phyloP scores from a whole-genome alignment of 92 coral and sea anemone species.

The Scolanthus callimorphus region DNA sequence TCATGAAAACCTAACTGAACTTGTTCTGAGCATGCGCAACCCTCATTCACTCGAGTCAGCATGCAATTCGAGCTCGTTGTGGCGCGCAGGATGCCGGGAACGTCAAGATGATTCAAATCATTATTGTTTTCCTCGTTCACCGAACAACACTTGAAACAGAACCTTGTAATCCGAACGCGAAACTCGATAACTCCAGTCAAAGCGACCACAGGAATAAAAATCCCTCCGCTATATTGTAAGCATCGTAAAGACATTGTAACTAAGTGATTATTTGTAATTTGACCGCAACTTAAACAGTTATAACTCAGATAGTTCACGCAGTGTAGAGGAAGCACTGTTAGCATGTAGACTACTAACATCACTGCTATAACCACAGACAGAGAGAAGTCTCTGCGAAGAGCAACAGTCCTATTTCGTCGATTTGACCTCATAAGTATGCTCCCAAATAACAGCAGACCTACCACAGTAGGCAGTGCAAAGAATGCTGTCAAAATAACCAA shows the following conservation, averaged over 20 bases:
- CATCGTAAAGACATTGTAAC: slow-evolving; percentile 14
- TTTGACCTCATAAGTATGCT: slow-evolving; percentile 5
- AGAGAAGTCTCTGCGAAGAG: slow-evolving; percentile 9
- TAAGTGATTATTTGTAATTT: not conserved
- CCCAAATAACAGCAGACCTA: slow-evolving; percentile 1
- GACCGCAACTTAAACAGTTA: slow-evolving; percentile 3
- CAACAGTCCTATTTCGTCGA: not conserved
- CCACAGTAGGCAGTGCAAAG: slow-evolving; percentile 22
- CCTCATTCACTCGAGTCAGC: slow-evolving; percentile 8
- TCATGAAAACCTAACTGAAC: slow-evolving; percentile 9
- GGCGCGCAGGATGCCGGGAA: slow-evolving; percentile 26
- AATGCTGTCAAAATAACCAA: slow-evolving; percentile 1
- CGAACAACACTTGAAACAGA: slow-evolving; percentile 27
- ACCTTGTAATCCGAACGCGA: slow-evolving; percentile 15
- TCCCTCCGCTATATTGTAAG: slow-evolving; percentile 14
- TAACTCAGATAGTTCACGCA: slow-evolving; percentile 5
- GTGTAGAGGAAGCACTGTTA: slow-evolving; percentile 15
- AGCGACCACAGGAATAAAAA: slow-evolving; percentile 20
- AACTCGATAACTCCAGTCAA: slow-evolving; percentile 27
- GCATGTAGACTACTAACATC: slow-evolving; percentile 3
- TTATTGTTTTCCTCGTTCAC: slow-evolving; percentile 35
- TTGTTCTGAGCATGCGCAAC: not conserved
- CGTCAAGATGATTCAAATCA: slow-evolving; percentile 31
- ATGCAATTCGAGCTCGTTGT: slow-evolving; percentile 4
- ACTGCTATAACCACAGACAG: slow-evolving; percentile 3